These are phyloP conservation scores for Syrmaticus mikado DNA, from an alignment of 2,113 vertebrate genomes.

Conservation along the genomic window DNA sequence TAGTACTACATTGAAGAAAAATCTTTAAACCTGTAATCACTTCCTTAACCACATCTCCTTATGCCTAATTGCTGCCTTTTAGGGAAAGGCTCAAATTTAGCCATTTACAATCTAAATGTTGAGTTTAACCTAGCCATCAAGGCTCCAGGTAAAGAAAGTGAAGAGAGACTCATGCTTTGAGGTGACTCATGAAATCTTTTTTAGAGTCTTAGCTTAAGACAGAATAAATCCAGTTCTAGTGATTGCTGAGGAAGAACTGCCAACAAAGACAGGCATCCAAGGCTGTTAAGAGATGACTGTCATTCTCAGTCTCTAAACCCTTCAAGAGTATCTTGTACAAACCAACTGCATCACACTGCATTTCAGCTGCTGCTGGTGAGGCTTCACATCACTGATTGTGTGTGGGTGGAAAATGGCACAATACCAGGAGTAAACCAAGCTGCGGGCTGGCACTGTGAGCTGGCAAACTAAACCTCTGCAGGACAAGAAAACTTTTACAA, in stretches of 20 bases:
- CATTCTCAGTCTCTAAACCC: not conserved
- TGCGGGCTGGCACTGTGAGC: not conserved
- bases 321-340: not conserved
- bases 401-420: conserved; percentile 1
- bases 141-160: not conserved
- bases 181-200: not conserved
- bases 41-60: not conserved
- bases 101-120: not conserved
- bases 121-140: not conserved
- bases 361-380: not conserved
- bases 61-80: not conserved
- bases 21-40: not conserved
- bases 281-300: not conserved
- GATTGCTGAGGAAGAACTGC: not conserved
- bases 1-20: not conserved
- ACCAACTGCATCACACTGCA: not conserved
- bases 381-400: rapidly evolving
- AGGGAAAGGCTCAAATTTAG: not conserved
- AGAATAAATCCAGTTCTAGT: not conserved
- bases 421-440: not conserved
- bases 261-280: not conserved
- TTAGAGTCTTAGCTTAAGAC: not conserved
- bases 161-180: not conserved
- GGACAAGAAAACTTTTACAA: not conserved
- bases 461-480: conserved; percentile 3